Base-by-base conservation (phyloP, 2,113 vertebrate species). In the Nematolebias whitei region DNA sequence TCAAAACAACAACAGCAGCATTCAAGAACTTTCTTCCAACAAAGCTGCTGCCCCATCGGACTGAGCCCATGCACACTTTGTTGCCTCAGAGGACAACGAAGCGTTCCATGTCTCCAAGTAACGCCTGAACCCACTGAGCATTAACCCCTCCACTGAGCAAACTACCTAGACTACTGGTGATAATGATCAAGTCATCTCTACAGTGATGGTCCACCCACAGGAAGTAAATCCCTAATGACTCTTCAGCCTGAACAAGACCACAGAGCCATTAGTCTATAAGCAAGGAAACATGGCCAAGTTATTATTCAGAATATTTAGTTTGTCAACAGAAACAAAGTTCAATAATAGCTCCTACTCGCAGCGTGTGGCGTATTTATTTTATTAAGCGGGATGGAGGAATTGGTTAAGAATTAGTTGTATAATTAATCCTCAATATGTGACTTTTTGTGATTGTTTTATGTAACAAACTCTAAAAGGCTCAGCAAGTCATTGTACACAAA, bases 91-190 rank as follows among this genome's bases (percentile, higher is more conserved):
- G 81, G 86, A 86, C 61, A 6, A 39, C 84, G 83, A 85, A 87
- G 82, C 90, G 89, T 90, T 92, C 82, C 88, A 86, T 35, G 88
- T 93, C 89, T 92, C 92, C 90, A 90, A 89, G 92, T 89, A 92
- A 92, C 90, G 24, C 68, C 48, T 83, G 80, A 84, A 82, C 86
- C 86, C 75, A 4, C 64, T 71, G 88, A 77, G 83, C 84, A 76
- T 85, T 63, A 85, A 65, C 51, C 29, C 52, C 71, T 87, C 88
- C 76, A 80, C 60, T 68, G 74, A 80, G 78, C 78, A 63, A 56
- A 73, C 71, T 58, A 68, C 73, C 75, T 67, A 39, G 63, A 84
- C 78, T 45, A 65, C 73, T 68, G 74, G 24, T 58, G 71, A 74
- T 84, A 78, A 85, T 75, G 63, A 83, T 73, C 64, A 47, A 73